These are phyloP conservation scores for Micrasema minimum DNA, from an alignment of 1,140 invertebrate species.

Conservation along the genomic window DNA sequence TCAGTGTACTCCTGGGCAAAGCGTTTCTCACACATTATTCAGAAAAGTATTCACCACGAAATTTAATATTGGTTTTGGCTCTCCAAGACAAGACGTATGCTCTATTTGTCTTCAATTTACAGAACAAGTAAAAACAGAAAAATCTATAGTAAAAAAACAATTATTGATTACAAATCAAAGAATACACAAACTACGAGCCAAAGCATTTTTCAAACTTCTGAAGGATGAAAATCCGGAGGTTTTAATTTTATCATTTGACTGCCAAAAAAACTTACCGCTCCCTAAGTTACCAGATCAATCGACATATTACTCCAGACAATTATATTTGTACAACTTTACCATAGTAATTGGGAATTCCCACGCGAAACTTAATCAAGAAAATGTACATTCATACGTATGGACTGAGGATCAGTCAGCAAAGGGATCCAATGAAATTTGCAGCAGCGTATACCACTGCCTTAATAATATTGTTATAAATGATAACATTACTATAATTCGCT, in stretches of 20 bases:
- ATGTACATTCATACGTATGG: conserved; percentile 56
- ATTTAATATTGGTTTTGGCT: conserved; percentile 10
- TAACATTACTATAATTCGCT: not conserved
- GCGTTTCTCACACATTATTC: not conserved
- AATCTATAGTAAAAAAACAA: not conserved
- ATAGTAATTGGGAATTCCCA: conserved; percentile 53
- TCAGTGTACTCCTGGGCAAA: not conserved
- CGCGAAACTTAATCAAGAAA: conserved; percentile 31
- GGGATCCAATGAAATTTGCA: conserved; percentile 56
- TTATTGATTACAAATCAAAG: not conserved
- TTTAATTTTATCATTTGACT: conserved; percentile 55
- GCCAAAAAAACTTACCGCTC: conserved; percentile 56
- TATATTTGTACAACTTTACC: conserved; percentile 57
- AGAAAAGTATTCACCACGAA: not conserved
- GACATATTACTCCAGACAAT: conserved; percentile 56
- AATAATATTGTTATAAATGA: too few species aligned
- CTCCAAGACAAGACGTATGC: conserved; percentile 3
- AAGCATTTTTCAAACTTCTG: conserved; percentile 6
- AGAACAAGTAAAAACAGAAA: not conserved
- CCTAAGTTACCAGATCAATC: conserved; percentile 57
- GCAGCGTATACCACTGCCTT: conserved; percentile 50
- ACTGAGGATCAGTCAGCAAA: conserved; percentile 54
- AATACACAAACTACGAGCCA: not conserved
- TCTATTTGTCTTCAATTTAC: not conserved
- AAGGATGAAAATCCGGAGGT: conserved; percentile 26